Percentiles rank a stretch among this genome's conserved stretches.
Evolutionary conservation across 2,113 vertebrate species (phyloP).

Genomic region (Grantiella picta): DNA sequence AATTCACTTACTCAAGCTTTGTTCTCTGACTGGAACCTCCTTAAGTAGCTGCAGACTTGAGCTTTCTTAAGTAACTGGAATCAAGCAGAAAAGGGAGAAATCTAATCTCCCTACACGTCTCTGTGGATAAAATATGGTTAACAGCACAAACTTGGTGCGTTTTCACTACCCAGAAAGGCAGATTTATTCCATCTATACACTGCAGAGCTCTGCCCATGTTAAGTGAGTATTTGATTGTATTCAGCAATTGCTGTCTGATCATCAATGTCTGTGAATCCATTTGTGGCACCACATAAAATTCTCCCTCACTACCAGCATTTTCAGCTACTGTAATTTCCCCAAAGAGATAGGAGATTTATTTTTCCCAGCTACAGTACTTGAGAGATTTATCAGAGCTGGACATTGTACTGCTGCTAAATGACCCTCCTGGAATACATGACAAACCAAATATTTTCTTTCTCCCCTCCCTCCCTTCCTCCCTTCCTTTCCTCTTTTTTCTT

Average conservation of each 20-base stretch:
- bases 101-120: not conserved
- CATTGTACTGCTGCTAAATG: not conserved
- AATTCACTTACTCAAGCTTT: not conserved
- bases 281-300: constrained; percentile 13
- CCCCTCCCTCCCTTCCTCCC: fast-evolving
- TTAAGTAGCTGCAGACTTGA: not conserved
- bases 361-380: not conserved
- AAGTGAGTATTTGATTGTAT: constrained; percentile 7
- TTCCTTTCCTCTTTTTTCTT: fast-evolving
- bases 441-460: not conserved
- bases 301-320: not conserved
- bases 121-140: not conserved
- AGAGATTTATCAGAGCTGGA: constrained; percentile 30
- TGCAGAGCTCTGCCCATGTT: not conserved
- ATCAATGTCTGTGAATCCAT: not conserved
- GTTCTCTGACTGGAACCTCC: not conserved
- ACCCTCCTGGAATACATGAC: not conserved
- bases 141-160: not conserved
- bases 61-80: not conserved
- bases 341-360: constrained; percentile 34
- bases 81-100: not conserved
- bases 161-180: not conserved
- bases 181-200: not conserved
- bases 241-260: constrained; percentile 2
- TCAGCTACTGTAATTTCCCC: constrained; percentile 19